Percentiles rank a stretch among this genome's conserved stretches.
phyloP scores from a whole-genome alignment of 2,113 vertebrate genomes.

The Willisornis vidua region DNA sequence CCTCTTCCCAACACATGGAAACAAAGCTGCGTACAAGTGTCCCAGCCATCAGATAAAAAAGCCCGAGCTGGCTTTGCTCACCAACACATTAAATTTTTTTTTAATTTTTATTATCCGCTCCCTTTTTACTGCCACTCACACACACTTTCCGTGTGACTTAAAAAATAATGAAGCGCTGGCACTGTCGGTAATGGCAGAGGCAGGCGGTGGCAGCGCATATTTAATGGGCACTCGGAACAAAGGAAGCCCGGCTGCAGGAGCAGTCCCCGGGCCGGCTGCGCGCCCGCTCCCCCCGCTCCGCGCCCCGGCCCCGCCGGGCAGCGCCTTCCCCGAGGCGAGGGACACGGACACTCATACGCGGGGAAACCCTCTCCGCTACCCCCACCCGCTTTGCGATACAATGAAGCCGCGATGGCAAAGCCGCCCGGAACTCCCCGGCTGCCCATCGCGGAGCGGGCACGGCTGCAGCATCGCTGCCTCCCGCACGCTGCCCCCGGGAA shows the following conservation, averaged over 20 bases:
- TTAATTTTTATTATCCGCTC: neutral
- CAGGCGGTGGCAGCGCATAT: slow-evolving; percentile 68
- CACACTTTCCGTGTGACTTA: neutral
- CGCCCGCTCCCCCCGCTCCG: neutral
- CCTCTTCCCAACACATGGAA: neutral
- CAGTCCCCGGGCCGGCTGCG: slow-evolving; percentile 28
- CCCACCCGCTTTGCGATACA: neutral
- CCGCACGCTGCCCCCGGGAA: neutral
- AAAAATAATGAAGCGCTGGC: neutral
- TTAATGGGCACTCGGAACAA: slow-evolving; percentile 75
- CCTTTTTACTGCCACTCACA: neutral
- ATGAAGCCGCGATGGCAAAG: neutral
- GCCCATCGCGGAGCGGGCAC: neutral
- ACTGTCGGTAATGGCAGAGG: slow-evolving; percentile 18
- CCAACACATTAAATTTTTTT: neutral
- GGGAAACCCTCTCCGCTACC: neutral
- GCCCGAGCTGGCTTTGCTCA: neutral
- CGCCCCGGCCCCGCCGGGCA: neutral
- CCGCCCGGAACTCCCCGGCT: neutral
- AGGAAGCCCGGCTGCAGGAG: slow-evolving; percentile 63
- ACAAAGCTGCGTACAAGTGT: slow-evolving; percentile 61
- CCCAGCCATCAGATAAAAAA: neutral
- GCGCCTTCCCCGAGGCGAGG: neutral
- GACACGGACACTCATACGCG: neutral
- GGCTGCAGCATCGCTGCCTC: neutral